Percentiles rank a stretch among this genome's conserved stretches.
These are phyloP conservation scores for Noctua janthe DNA, from an alignment of 2,888 invertebrate genomes.

Conservation along the genomic window DNA sequence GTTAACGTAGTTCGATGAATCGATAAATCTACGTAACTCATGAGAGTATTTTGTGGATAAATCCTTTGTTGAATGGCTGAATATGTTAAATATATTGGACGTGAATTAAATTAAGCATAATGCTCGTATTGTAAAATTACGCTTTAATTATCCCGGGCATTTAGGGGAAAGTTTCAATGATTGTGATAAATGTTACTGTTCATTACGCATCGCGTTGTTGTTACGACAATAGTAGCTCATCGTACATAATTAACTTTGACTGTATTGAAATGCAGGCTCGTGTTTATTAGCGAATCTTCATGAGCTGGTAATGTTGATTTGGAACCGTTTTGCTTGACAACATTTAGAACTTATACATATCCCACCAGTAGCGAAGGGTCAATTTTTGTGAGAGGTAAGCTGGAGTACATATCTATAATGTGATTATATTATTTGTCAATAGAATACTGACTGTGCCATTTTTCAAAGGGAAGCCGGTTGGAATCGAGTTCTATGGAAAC, in stretches of 20 bases:
- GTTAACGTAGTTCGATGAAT: conserved; percentile 32
- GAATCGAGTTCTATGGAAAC: too few species aligned
- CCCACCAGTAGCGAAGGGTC: too few species aligned
- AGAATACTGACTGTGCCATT: too few species aligned
- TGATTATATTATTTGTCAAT: too few species aligned
- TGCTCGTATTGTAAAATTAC: conserved; percentile 37
- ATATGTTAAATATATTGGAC: conserved; percentile 32
- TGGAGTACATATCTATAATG: too few species aligned
- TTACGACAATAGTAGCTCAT: conserved; percentile 19
- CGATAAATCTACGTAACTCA: conserved; percentile 43
- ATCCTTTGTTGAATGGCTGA: conserved; percentile 41
- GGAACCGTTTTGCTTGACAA: not conserved
- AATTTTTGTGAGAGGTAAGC: too few species aligned
- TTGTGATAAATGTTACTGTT: conserved; percentile 35
- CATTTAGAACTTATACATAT: not conserved
- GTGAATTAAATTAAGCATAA: conserved; percentile 39
- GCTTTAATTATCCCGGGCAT: conserved; percentile 38
- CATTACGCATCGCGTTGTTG: conserved; percentile 11
- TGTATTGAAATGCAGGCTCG: not conserved
- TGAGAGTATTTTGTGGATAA: conserved; percentile 30
- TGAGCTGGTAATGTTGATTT: not conserved
- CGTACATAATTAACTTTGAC: not conserved
- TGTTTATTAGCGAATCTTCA: not conserved
- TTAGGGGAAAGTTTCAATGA: conserved; percentile 38
- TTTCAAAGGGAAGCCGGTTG: too few species aligned